phyloP scores from a whole-genome alignment of 1,140 invertebrate species.

The Battus philenor region DNA sequence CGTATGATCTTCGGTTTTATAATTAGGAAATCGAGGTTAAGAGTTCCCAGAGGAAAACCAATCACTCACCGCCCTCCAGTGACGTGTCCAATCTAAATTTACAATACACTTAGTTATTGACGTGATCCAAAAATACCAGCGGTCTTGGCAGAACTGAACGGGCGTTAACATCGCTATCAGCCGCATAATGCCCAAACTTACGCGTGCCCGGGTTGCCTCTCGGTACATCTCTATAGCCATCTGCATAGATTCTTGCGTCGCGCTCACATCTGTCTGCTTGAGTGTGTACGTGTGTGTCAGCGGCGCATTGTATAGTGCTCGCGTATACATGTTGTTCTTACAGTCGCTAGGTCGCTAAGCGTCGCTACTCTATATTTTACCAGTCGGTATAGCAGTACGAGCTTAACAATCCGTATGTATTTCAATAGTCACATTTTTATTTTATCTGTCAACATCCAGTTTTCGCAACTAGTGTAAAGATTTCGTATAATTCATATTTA shows the following conservation, averaged over 20 bases:
- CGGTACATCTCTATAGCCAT: slow-evolving; percentile 3
- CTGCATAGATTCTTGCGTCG: slow-evolving; percentile 13
- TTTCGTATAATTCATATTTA: no score
- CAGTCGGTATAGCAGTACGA: slow-evolving; percentile 1
- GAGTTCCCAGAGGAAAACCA: neutral
- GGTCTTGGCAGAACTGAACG: slow-evolving; percentile 58
- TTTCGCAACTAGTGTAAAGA: no score
- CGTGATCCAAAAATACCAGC: slow-evolving; percentile 68
- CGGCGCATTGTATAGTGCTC: slow-evolving; percentile 18
- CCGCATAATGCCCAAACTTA: slow-evolving; percentile 54
- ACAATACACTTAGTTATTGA: slow-evolving; percentile 70
- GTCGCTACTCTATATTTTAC: slow-evolving; percentile 26
- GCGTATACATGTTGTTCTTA: slow-evolving; percentile 23
- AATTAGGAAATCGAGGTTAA: slow-evolving; percentile 5
- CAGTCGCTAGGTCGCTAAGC: slow-evolving; percentile 25
- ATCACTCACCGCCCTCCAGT: slow-evolving; percentile 9
- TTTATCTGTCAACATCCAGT: no score
- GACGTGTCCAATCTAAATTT: slow-evolving; percentile 44
- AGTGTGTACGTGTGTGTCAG: slow-evolving; percentile 3
- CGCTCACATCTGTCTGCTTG: slow-evolving; percentile 9
- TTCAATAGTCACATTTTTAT: neutral
- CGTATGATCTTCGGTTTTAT: no score
- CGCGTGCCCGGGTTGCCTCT: slow-evolving; percentile 16
- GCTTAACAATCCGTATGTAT: slow-evolving; percentile 14
- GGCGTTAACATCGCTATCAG: slow-evolving; percentile 64